Base-by-base conservation (phyloP, 1,140 invertebrate genomes). In the Neotoxoptera formosana region DNA sequence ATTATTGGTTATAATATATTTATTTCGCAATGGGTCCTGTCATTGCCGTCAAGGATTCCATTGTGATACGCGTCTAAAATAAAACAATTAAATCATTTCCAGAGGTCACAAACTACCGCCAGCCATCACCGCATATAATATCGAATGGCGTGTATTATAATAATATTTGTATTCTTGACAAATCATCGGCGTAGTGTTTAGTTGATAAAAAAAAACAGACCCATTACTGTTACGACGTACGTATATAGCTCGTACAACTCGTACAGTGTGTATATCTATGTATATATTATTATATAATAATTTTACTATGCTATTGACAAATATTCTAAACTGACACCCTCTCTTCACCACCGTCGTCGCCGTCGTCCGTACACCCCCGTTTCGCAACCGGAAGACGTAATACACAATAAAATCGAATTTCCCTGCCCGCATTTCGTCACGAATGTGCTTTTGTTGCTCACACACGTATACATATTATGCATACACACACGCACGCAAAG, bases 331-430 rank as follows among this genome's bases (percentile, higher is more conserved):
- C 91, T 11, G 36, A 17, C 91, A 83, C 48, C 76, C 81, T 53
- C 20, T 48, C 81, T 36, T 51, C 81, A 34, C 36, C 34, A 41
- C 51, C 48, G 8, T 11, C 47, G 20, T 25, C 20, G 48, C 11
- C 51, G 7, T 30, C 51, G 88, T 56, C 88, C 36, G 4, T 8
- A 25, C 51, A 25, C 51, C 81, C 91, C 34, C 81, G 91, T 86
- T 84, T 86, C 91, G 81, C 81, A 93, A 93, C 91, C 91, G 91
- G 91, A 93, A 93, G 91, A 93, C 81, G 91, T 84, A 53, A 53
- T 56, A 86, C 76, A 93, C 91, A 93, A 93, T 93, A 93, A 93
- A 93, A 93, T 93, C 91, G 91, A 93, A 93, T 84, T 86, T 86
- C 81, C 91, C 30, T 84, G 91, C 91, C 48, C 51, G 23, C n/a